Conservation (phyloP, 2,113 vertebrate genomes). For the Equus przewalskii region DNA sequence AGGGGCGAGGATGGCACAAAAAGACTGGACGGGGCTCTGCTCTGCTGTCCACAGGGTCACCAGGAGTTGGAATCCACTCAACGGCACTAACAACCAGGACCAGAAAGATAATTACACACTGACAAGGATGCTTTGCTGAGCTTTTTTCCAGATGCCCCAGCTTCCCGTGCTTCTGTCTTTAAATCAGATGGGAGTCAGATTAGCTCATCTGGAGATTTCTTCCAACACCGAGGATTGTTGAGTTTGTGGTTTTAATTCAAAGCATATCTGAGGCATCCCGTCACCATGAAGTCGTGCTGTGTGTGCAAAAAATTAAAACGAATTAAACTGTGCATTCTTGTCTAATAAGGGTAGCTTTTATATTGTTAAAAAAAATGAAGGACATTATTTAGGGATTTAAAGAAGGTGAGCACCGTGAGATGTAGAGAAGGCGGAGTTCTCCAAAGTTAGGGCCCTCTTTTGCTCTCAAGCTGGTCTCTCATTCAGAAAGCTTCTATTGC, state of each 20-base stretch:
- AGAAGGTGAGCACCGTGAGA: accelerated
- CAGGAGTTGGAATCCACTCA: no score
- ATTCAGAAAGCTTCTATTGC: accelerated
- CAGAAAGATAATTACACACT: accelerated
- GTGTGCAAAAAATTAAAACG: not conserved
- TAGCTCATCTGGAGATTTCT: slow-evolving; percentile 48
- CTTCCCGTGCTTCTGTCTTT: not conserved
- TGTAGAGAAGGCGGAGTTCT: not conserved
- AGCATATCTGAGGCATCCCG: slow-evolving; percentile 61
- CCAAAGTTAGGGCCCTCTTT: not conserved
- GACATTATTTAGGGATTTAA: not conserved
- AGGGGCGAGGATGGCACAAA: no score
- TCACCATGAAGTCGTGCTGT: slow-evolving; percentile 55
- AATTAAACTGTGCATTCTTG: not conserved
- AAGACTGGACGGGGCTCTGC: no score
- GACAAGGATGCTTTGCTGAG: not conserved
- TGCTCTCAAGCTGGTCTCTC: not conserved
- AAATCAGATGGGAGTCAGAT: not conserved
- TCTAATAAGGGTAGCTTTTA: not conserved
- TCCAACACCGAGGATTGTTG: not conserved
- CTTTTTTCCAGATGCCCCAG: not conserved
- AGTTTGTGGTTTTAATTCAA: slow-evolving; percentile 69
- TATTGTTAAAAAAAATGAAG: not conserved
- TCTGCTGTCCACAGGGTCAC: no score
- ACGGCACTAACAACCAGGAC: no score